Percentiles rank a stretch among this genome's conserved stretches.
Conservation (phyloP, 2,888 invertebrate species). For the Andrena dorsata region DNA sequence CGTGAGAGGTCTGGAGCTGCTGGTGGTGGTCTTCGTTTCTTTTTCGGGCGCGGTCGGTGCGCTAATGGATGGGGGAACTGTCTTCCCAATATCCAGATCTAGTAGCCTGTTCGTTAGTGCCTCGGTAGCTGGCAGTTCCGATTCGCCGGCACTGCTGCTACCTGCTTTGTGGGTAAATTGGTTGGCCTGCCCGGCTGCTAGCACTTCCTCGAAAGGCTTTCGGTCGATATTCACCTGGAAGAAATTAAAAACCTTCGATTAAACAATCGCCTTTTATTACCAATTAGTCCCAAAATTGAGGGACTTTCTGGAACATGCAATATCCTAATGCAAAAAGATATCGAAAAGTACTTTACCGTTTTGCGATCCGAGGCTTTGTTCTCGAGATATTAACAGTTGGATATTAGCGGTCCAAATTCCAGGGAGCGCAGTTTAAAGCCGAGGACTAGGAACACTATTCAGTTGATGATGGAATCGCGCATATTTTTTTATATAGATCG, state of each 20-base stretch:
- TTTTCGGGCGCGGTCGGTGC: slow-evolving; percentile 55
- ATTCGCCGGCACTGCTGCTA: background rate
- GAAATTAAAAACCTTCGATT: background rate
- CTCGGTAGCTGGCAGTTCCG: slow-evolving; percentile 61
- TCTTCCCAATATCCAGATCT: slow-evolving; percentile 72
- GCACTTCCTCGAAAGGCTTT: slow-evolving; percentile 90
- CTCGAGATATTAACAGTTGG: no score
- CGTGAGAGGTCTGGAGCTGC: slow-evolving; percentile 79
- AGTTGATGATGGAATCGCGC: no score
- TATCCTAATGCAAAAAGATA: no score
- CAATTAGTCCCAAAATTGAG: no score
- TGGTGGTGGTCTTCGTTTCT: slow-evolving; percentile 65
- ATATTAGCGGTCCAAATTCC: no score
- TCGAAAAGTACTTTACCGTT: no score
- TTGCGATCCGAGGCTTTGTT: no score
- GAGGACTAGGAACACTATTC: no score
- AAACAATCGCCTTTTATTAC: background rate
- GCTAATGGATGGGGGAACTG: slow-evolving; percentile 14
- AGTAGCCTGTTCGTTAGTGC: slow-evolving; percentile 73
- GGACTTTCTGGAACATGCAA: no score
- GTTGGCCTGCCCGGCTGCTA: slow-evolving; percentile 87
- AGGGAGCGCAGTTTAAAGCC: no score
- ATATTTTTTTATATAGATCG: no score
- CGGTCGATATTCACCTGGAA: slow-evolving; percentile 88
- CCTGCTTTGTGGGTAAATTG: slow-evolving; percentile 82